Evolutionary conservation across 1,140 invertebrate genomes (phyloP), one percentile per base, ranked within the genome.

Genomic region (Drosophila willistoni): DNA sequence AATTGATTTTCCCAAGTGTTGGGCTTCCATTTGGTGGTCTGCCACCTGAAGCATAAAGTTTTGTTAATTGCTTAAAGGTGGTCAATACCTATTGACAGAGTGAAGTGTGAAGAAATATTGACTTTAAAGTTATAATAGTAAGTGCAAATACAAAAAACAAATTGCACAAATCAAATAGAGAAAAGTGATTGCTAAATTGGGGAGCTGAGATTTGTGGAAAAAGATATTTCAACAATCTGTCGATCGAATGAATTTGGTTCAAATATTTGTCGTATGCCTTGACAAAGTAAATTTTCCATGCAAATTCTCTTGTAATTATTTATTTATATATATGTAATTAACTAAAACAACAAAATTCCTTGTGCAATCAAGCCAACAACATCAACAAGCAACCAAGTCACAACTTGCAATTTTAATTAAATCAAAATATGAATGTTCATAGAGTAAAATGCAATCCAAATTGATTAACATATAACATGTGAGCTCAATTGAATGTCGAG

Each of bases 391-490:
- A 22, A 63, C 39, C 72, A 71, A 73, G 64, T 68, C 44, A 85
- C 42, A 83, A 74, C 75, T 89, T 78, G 80, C 80, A 77, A 71
- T 83, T 82, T 87, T 89, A 89, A 89, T 89, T 80, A 81, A 83
- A 77, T 65, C n/a, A 29, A 41, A 13, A 39, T 42, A 12, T 13
- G 39, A 60, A 66, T 44, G 25, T 25, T 57, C 7, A 39, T 39
- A 59, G 34, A 77, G 6, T 39, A 77, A 69, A 29, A 65, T 84
- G 84, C 80, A 89, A 89, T 84, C 80, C 81, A 75, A 66, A 71
- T 75, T 81, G 77, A 89, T 89, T 89, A 90, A 79, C 84, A 89
- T 87, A 87, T 71, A 68, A 72, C 77, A 78, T 70, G 73, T 68
- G 66, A 68, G 55, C 64, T 19, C 64, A 65, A 57, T 65, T 63